These are phyloP conservation scores for Eristalis arbustorum DNA, from an alignment of 2,888 invertebrate genomes.

Conservation along the genomic window DNA sequence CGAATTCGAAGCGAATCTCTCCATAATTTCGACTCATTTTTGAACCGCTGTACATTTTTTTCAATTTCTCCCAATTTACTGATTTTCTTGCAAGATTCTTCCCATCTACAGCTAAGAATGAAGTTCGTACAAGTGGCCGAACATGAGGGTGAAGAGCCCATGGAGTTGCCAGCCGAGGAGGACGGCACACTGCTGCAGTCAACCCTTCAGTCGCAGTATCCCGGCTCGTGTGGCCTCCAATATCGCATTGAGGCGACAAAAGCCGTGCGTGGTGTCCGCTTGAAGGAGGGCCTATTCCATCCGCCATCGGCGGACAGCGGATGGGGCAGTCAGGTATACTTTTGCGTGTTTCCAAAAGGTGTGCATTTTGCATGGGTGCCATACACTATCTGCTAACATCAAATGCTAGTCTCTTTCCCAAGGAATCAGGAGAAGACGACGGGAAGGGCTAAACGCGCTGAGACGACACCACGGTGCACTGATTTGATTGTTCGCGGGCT, in stretches of 20 bases:
- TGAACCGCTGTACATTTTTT: too few species aligned
- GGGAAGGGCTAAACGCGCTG: constrained; percentile 96
- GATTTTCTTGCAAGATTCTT: too few species aligned
- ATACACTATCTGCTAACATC: too few species aligned
- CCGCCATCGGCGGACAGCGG: constrained; percentile 89
- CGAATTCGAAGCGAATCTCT: too few species aligned
- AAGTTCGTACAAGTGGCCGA: constrained; percentile 93
- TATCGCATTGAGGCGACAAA: constrained; percentile 96
- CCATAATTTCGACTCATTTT: too few species aligned
- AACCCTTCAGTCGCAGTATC: constrained; percentile 98
- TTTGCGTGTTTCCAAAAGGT: constrained; percentile 92
- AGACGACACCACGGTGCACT: constrained; percentile 94
- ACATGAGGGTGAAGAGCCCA: constrained; percentile 97
- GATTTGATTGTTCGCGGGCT: constrained; percentile 98
- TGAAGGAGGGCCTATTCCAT: constrained; percentile 95
- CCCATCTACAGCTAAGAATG: too few species aligned
- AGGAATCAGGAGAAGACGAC: constrained; percentile 98
- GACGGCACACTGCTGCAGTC: constrained; percentile 95
- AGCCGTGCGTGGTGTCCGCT: constrained; percentile 92
- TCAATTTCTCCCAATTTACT: too few species aligned
- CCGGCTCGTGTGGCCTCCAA: constrained; percentile 98
- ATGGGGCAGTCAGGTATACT: constrained; percentile 90
- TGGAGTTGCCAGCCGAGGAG: constrained; percentile 96
- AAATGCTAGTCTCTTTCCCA: constrained; percentile 41
- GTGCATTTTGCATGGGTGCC: constrained; percentile 45